Conservation (phyloP, 2,888 invertebrate species). For the Barypeithes pellucidus region DNA sequence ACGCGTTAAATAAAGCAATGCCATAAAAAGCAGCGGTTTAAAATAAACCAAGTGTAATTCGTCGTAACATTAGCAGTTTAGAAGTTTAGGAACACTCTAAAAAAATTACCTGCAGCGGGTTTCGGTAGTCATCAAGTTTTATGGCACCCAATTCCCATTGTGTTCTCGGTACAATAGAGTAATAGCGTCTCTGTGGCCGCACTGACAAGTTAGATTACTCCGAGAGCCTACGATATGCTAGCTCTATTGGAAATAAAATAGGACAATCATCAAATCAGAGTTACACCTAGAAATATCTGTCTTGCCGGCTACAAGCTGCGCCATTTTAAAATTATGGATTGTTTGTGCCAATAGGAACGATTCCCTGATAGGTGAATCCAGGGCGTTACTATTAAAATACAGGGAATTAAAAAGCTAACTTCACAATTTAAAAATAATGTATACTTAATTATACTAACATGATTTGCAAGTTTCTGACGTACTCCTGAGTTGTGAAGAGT, state of each 20-base stretch:
- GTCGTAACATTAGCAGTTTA: conserved; percentile 39
- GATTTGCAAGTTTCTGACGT: no score
- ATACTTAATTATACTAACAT: no score
- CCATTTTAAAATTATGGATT: conserved; percentile 20
- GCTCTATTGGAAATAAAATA: conserved; percentile 62
- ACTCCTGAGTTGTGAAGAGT: no score
- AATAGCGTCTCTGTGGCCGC: conserved; percentile 59
- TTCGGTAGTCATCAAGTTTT: conserved; percentile 59
- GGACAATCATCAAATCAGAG: conserved; percentile 62
- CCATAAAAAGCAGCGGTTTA: conserved; percentile 12
- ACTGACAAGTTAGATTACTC: conserved; percentile 60
- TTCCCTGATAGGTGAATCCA: background rate
- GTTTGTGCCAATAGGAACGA: background rate
- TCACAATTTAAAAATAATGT: no score
- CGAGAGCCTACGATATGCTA: conserved; percentile 59
- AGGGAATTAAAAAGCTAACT: no score
- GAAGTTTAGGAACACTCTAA: conserved; percentile 29
- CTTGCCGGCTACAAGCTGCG: conserved; percentile 39
- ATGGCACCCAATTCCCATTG: conserved; percentile 60
- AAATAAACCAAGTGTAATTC: conserved; percentile 34
- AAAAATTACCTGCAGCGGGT: conserved; percentile 36
- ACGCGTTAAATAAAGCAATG: background rate
- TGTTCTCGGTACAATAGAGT: conserved; percentile 60
- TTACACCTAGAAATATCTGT: conserved; percentile 61
- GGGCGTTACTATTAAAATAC: no score